Percentiles rank a stretch among this genome's conserved stretches.
These are phyloP conservation scores for Cistogaster globosa DNA, from an alignment of 2,888 invertebrate species.

Conservation along the genomic window DNA sequence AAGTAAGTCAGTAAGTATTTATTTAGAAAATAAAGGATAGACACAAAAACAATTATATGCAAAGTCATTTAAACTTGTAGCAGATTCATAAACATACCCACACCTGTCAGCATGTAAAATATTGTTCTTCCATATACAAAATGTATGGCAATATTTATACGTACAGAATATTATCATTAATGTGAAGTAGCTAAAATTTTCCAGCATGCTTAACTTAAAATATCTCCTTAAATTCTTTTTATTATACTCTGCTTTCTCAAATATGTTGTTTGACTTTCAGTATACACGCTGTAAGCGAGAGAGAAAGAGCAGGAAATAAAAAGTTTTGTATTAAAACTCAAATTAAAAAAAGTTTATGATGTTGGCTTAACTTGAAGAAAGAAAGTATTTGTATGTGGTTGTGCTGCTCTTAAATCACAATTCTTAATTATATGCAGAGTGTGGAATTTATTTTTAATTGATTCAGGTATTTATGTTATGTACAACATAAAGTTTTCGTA, in stretches of 20 bases:
- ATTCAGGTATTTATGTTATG: background rate
- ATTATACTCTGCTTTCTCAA: slow-evolving; percentile 21
- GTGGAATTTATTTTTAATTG: background rate
- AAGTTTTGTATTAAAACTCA: slow-evolving; percentile 60
- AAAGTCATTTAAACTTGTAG: slow-evolving; percentile 7
- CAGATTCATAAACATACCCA: background rate
- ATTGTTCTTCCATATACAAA: slow-evolving; percentile 5
- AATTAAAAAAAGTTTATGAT: slow-evolving; percentile 68
- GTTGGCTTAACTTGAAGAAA: slow-evolving; percentile 47
- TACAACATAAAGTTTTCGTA: background rate
- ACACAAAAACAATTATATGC: background rate
- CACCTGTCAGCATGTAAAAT: slow-evolving; percentile 21
- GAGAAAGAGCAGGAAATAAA: background rate
- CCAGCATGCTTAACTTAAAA: slow-evolving; percentile 64
- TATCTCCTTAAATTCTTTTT: slow-evolving; percentile 36
- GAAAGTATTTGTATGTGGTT: slow-evolving; percentile 20
- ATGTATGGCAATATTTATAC: slow-evolving; percentile 22
- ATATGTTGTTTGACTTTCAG: slow-evolving; percentile 37
- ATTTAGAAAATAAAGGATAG: slow-evolving; percentile 16
- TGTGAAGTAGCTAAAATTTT: slow-evolving; percentile 71
- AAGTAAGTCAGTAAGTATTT: slow-evolving; percentile 7
- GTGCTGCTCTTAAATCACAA: slow-evolving; percentile 25
- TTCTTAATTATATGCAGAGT: slow-evolving; percentile 43
- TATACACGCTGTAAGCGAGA: background rate
- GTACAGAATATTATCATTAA: slow-evolving; percentile 68